Evolutionary conservation across 2,888 invertebrate genomes (phyloP).

Genomic region (Heliconius erato): DNA sequence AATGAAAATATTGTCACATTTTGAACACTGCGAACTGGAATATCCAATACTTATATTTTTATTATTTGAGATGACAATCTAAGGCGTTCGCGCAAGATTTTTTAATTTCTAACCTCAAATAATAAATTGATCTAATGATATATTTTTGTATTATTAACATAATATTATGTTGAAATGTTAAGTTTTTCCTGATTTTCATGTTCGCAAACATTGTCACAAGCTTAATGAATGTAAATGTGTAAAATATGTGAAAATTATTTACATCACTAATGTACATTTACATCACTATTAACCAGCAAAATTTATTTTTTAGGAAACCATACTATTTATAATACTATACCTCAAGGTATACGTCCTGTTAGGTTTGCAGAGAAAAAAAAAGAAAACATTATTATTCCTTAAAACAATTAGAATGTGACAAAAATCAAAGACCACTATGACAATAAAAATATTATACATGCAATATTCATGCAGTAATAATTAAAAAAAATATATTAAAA

Average conservation of each 20-base stretch:
- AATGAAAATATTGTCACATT: too few species aligned
- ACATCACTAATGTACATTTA: not conserved
- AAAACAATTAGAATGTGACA: not conserved
- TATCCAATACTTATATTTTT: too few species aligned
- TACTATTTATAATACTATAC: conserved; percentile 60
- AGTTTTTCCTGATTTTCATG: not conserved
- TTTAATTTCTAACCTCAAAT: too few species aligned
- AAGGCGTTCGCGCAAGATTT: too few species aligned
- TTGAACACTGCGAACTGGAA: too few species aligned
- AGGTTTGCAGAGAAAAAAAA: conserved; percentile 65
- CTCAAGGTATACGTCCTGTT: conserved; percentile 83
- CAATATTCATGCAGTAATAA: conserved; percentile 26
- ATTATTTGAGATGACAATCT: too few species aligned
- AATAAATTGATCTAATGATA: too few species aligned
- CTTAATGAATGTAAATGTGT: not conserved
- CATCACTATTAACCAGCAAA: not conserved
- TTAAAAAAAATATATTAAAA: conserved; percentile 42
- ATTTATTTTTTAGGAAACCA: not conserved
- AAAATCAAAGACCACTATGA: not conserved
- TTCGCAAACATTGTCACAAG: not conserved
- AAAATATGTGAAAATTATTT: not conserved
- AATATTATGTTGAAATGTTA: too few species aligned
- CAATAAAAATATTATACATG: conserved; percentile 28
- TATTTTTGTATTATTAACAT: too few species aligned
- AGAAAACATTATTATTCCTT: conserved; percentile 45